Percentiles rank a stretch among this genome's conserved stretches.
Evolutionary conservation across 2,888 invertebrate species (phyloP).

Genomic region (Protonemura montana): DNA sequence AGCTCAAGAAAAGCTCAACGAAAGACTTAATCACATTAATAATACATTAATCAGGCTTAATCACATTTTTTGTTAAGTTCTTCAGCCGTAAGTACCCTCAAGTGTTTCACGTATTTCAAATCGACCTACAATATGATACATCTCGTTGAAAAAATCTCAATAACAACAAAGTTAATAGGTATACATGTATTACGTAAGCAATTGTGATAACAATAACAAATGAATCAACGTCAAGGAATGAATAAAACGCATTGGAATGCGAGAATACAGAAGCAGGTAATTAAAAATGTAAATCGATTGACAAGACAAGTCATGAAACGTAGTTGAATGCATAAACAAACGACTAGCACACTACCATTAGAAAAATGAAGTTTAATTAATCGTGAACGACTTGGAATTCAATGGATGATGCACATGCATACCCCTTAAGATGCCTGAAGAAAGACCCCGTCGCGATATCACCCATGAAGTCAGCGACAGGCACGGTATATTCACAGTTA

Average conservation of each 20-base stretch:
- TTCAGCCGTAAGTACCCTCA: no score
- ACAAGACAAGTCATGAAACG: not conserved
- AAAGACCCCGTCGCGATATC: conserved; percentile 45
- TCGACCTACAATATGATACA: no score
- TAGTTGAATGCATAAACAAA: not conserved
- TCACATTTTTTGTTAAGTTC: no score
- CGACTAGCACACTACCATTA: not conserved
- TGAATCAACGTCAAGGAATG: not conserved
- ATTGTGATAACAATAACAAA: not conserved
- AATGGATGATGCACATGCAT: not conserved
- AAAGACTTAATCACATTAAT: no score
- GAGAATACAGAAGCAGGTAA: not conserved
- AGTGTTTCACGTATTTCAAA: no score
- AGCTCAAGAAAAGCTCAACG: no score
- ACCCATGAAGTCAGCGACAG: conserved; percentile 21
- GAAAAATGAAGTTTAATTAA: not conserved
- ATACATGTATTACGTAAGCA: not conserved
- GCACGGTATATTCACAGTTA: not conserved
- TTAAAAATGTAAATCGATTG: not conserved
- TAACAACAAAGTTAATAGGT: no score
- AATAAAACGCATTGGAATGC: not conserved
- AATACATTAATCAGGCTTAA: no score
- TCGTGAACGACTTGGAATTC: not conserved
- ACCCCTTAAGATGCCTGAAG: conserved; percentile 45
- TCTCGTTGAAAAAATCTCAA: no score